phyloP scores from a whole-genome alignment of 1,140 invertebrate genomes.

The Temnothorax longispinosus region DNA sequence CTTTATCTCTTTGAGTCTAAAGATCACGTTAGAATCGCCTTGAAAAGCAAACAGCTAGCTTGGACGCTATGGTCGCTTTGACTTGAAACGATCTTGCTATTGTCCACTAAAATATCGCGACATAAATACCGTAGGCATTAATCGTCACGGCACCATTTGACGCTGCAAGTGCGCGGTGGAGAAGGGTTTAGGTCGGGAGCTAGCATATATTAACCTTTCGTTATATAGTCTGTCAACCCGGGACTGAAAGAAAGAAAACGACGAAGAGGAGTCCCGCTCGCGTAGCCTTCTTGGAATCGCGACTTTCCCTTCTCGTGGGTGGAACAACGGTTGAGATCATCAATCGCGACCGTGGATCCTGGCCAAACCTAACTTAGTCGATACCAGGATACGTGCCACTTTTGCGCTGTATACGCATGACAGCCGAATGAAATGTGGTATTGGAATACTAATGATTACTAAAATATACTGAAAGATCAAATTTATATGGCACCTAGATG shows the following conservation, averaged over 20 bases:
- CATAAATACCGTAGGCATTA: constrained; percentile 71
- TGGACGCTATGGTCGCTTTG: neutral
- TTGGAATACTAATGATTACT: constrained; percentile 1
- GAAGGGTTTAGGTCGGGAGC: constrained; percentile 56
- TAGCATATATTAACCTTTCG: constrained; percentile 74
- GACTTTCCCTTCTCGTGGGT: constrained; percentile 74
- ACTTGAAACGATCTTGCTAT: constrained; percentile 57
- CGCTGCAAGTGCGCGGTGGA: constrained; percentile 41
- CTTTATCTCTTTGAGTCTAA: neutral
- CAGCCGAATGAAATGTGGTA: neutral
- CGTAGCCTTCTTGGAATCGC: constrained; percentile 55
- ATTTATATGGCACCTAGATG: neutral
- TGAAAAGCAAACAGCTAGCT: neutral
- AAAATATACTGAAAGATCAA: neutral
- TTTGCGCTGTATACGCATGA: neutral
- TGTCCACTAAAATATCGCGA: constrained; percentile 73
- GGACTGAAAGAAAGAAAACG: constrained; percentile 26
- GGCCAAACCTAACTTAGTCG: constrained; percentile 42
- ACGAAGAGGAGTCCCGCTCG: constrained; percentile 52
- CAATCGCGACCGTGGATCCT: constrained; percentile 45
- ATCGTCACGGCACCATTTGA: constrained; percentile 56
- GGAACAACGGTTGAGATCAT: constrained; percentile 71
- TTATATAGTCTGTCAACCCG: constrained; percentile 53
- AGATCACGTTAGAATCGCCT: neutral
- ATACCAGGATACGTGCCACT: constrained; percentile 59